Evolutionary conservation across 2,113 vertebrate species (phyloP).

Genomic region (Zootoca vivipara): DNA sequence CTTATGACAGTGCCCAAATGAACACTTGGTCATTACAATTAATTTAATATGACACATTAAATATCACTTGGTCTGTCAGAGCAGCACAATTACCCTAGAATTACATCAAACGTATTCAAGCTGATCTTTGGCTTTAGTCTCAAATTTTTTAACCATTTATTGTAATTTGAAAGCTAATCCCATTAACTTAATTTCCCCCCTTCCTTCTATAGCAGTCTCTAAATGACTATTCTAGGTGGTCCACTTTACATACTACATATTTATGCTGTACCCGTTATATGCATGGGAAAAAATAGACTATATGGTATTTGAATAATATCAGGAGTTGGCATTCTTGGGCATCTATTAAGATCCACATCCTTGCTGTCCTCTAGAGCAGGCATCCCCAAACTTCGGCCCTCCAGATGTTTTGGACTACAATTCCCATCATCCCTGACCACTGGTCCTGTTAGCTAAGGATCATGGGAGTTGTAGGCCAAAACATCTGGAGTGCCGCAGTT

Average conservation of each 20-base stretch:
- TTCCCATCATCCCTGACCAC: no score
- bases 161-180: background rate
- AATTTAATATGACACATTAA: slow-evolving; percentile 22
- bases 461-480: no score
- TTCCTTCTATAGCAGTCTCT: background rate
- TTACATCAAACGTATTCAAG: slow-evolving; percentile 1
- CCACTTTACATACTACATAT: background rate
- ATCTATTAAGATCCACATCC: background rate
- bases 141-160: background rate
- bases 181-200: background rate
- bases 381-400: no score
- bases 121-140: slow-evolving; percentile 17
- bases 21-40: background rate
- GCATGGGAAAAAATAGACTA: background rate
- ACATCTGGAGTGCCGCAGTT: no score
- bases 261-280: background rate
- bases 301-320: background rate
- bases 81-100: background rate
- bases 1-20: background rate
- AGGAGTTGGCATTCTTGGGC: background rate
- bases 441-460: no score
- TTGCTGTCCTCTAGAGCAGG: no score
- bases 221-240: background rate
- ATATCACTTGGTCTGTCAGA: background rate
- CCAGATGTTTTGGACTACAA: no score